Evolutionary conservation across 1,140 invertebrate genomes (phyloP).

Genomic region (Musca vetustissima): DNA sequence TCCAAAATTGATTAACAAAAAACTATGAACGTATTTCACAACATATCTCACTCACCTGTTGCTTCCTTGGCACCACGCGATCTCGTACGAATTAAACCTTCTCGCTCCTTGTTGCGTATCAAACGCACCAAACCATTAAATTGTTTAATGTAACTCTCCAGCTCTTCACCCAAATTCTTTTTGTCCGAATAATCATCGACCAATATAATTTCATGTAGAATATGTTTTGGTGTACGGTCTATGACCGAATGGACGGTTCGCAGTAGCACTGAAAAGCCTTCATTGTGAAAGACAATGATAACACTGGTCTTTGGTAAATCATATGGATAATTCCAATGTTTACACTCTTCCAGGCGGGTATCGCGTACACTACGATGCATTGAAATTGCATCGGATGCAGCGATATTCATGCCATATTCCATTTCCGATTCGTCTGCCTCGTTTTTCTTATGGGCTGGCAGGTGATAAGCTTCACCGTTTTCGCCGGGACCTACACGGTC

Average conservation of each 20-base stretch:
- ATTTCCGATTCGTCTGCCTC: slow-evolving; percentile 71
- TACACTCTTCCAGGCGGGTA: slow-evolving; percentile 86
- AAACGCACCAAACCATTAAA: slow-evolving; percentile 88
- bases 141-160: slow-evolving; percentile 87
- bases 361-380: slow-evolving; percentile 80
- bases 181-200: slow-evolving; percentile 98
- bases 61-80: slow-evolving; percentile 92
- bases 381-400: slow-evolving; percentile 91
- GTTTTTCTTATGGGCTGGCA: slow-evolving; percentile 63
- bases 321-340: slow-evolving; percentile 93
- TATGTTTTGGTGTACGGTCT: slow-evolving; percentile 84
- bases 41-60: slow-evolving; percentile 61
- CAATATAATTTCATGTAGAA: slow-evolving; percentile 93
- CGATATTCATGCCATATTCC: slow-evolving; percentile 97
- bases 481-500: slow-evolving; percentile 79
- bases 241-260: slow-evolving; percentile 96
- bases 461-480: slow-evolving; percentile 60
- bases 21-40: too few species aligned
- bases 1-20: too few species aligned
- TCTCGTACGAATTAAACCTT: slow-evolving; percentile 89
- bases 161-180: slow-evolving; percentile 82
- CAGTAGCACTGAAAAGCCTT: slow-evolving; percentile 93
- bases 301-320: slow-evolving; percentile 89
- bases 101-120: slow-evolving; percentile 81
- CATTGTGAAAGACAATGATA: slow-evolving; percentile 98